These are phyloP conservation scores for Trachelus tabidus DNA, from an alignment of 2,888 invertebrate genomes.

Conservation along the genomic window DNA sequence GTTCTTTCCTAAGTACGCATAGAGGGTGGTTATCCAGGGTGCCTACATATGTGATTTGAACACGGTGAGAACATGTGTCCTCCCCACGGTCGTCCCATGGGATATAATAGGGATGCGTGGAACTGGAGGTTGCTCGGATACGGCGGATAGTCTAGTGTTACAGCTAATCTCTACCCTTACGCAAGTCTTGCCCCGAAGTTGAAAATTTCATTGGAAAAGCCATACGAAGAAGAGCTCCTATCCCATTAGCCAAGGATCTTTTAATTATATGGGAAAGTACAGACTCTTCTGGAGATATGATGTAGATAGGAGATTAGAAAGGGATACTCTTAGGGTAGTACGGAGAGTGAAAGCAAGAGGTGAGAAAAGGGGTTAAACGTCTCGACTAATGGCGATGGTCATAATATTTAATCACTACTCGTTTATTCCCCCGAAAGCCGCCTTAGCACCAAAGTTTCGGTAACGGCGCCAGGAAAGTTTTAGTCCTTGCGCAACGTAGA, in stretches of 20 bases:
- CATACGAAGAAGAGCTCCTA: background rate
- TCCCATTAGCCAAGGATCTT: slow-evolving; percentile 37
- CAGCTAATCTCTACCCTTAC: background rate
- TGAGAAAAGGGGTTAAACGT: slow-evolving; percentile 26
- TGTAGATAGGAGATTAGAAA: background rate
- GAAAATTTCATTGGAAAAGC: background rate
- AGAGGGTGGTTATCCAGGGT: slow-evolving; percentile 2
- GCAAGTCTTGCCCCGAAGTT: background rate
- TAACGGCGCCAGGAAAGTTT: slow-evolving; percentile 42
- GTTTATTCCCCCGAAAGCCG: slow-evolving; percentile 52
- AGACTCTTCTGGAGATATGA: slow-evolving; percentile 38
- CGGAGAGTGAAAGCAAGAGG: background rate
- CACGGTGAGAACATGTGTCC: slow-evolving; percentile 22
- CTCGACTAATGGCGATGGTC: slow-evolving; percentile 56
- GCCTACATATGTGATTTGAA: background rate
- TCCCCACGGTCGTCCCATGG: background rate
- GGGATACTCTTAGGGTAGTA: background rate
- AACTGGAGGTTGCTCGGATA: slow-evolving; percentile 41
- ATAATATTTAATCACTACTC: slow-evolving; percentile 66
- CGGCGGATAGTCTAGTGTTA: slow-evolving; percentile 31
- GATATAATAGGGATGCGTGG: background rate
- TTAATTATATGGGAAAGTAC: slow-evolving; percentile 65
- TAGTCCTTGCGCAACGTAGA: slow-evolving; percentile 28
- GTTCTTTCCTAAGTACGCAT: background rate
- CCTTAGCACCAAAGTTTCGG: slow-evolving; percentile 13